Evolutionary conservation across 2,113 vertebrate genomes (phyloP).

Genomic region (Catharus fuscescens): DNA sequence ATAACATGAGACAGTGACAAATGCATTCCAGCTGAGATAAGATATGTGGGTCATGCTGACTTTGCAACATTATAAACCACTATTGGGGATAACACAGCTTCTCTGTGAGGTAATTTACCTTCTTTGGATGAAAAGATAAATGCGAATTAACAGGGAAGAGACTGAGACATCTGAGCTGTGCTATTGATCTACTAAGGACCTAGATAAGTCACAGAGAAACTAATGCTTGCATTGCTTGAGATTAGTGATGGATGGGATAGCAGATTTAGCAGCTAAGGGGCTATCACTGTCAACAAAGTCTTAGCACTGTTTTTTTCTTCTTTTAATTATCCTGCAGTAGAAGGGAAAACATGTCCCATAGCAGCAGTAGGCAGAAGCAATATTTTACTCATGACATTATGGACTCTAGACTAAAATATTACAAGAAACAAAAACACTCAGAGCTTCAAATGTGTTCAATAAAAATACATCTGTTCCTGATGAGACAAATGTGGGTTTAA

Average conservation of each 20-base stretch:
- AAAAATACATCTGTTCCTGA: neutral
- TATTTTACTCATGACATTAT: neutral
- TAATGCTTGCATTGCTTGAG: constrained; percentile 23
- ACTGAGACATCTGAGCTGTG: constrained; percentile 39
- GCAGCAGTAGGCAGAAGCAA: neutral
- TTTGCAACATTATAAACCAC: constrained; percentile 40
- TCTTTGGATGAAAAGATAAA: constrained; percentile 56
- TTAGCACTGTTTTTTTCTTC: neutral
- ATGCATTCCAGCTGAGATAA: constrained; percentile 48
- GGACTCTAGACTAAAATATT: neutral
- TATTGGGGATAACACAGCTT: constrained; percentile 21
- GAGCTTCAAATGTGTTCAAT: neutral
- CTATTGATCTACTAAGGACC: constrained; percentile 58
- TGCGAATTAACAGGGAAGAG: constrained; percentile 45
- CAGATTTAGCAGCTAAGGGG: constrained; percentile 32
- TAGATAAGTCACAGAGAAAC: constrained; percentile 52
- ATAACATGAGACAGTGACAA: constrained; percentile 14
- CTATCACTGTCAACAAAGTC: constrained; percentile 27
- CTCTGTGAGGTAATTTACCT: constrained; percentile 43
- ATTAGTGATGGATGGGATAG: constrained; percentile 45
- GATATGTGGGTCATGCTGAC: constrained; percentile 51
- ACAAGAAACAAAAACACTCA: neutral
- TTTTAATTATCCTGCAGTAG: neutral
- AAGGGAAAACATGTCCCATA: neutral
- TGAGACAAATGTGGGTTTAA: neutral